These are phyloP conservation scores for Steromphala cineraria DNA, from an alignment of 2,888 invertebrate genomes.

Conservation along the genomic window DNA sequence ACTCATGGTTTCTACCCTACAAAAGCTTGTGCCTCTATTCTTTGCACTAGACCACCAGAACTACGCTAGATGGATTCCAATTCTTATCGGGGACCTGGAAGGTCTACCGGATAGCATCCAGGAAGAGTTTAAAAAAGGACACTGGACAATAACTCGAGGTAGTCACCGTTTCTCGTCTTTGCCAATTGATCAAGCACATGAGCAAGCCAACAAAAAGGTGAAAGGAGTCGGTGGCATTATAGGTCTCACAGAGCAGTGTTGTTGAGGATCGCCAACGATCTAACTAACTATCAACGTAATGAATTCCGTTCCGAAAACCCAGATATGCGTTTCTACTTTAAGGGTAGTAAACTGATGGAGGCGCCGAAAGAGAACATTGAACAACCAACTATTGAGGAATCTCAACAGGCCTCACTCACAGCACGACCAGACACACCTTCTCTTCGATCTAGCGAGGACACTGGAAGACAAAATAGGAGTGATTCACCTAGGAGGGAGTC, in stretches of 20 bases:
- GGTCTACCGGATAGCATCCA: not conserved
- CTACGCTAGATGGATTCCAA: not conserved
- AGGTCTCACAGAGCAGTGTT: not conserved
- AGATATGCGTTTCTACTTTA: too few species aligned
- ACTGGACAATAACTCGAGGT: conserved; percentile 28
- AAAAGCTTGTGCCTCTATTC: conserved; percentile 7
- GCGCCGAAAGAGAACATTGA: too few species aligned
- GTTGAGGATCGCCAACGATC: too few species aligned
- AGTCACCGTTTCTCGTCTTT: conserved; percentile 18
- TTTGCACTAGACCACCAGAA: conserved; percentile 12
- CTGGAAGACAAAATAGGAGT: too few species aligned
- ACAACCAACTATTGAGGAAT: too few species aligned
- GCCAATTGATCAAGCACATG: conserved; percentile 31
- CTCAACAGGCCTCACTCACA: too few species aligned
- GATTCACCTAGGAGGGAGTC: too few species aligned
- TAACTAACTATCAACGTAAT: too few species aligned
- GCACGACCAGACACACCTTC: too few species aligned
- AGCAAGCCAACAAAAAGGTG: conserved; percentile 31
- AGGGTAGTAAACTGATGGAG: too few species aligned
- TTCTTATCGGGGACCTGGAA: conserved; percentile 13
- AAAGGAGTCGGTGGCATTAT: conserved; percentile 26
- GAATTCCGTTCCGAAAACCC: too few species aligned
- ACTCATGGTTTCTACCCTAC: conserved; percentile 14
- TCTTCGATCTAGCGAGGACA: too few species aligned
- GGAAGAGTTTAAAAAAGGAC: conserved; percentile 13